Evolutionary conservation across 2,797 vertebrate species (phyloP).

Genomic region (Etheostoma perlongum): DNA sequence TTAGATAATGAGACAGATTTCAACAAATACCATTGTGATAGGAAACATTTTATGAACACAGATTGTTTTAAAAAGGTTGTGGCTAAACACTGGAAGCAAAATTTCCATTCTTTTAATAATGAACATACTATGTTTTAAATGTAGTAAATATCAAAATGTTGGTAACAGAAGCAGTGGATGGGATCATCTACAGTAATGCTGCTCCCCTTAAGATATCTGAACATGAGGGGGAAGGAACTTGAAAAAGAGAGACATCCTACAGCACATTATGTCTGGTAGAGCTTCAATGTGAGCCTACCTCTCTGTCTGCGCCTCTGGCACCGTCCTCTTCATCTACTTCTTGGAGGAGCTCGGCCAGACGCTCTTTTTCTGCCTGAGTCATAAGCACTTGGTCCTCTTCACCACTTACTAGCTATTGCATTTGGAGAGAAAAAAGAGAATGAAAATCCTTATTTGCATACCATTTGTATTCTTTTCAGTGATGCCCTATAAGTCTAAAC

Average conservation of each 20-base stretch:
- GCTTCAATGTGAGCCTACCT: conserved; percentile 83
- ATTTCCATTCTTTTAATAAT: conserved; percentile 7
- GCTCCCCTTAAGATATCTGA: conserved; percentile 23
- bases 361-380: conserved; percentile 87
- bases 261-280: conserved; percentile 68
- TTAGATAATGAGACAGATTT: conserved; percentile 16
- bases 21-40: neutral
- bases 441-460: conserved; percentile 28
- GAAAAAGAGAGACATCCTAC: conserved; percentile 44
- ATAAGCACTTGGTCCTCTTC: conserved; percentile 82
- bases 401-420: conserved; percentile 85
- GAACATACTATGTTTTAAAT: neutral
- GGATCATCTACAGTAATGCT: conserved; percentile 12
- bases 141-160: conserved; percentile 10
- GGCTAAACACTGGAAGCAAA: conserved; percentile 14
- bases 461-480: conserved; percentile 21
- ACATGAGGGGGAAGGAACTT: conserved; percentile 35
- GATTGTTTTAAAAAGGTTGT: neutral
- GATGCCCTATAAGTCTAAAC: neutral
- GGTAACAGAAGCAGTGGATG: conserved; percentile 10
- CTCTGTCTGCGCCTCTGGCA: conserved; percentile 66
- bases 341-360: conserved; percentile 88
- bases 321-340: conserved; percentile 80
- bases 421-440: conserved; percentile 36
- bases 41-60: neutral